Conservation (phyloP, 2,888 invertebrate genomes). For the Nymphalis c-album region DNA sequence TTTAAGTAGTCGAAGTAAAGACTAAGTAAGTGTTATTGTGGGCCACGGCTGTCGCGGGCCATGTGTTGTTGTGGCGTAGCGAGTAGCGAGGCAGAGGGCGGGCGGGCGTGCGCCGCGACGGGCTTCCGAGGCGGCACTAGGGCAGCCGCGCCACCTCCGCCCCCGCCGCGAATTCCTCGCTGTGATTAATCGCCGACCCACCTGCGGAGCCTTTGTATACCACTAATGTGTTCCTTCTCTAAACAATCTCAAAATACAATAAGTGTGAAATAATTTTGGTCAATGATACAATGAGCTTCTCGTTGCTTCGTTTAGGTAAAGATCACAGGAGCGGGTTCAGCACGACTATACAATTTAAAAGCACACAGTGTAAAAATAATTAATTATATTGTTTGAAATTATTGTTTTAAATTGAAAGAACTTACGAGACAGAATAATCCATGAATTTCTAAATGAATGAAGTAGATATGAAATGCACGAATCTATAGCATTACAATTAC, state of each 20-base stretch:
- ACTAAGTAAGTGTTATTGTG: slow-evolving; percentile 24
- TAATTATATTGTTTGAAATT: background rate
- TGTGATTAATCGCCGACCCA: slow-evolving; percentile 77
- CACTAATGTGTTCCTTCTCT: slow-evolving; percentile 46
- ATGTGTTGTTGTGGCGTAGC: slow-evolving; percentile 30
- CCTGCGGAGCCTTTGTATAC: slow-evolving; percentile 77
- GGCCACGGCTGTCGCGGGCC: slow-evolving; percentile 24
- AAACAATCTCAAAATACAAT: slow-evolving; percentile 47
- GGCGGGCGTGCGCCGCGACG: slow-evolving; percentile 65
- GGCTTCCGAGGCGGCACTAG: slow-evolving; percentile 71
- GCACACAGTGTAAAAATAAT: background rate
- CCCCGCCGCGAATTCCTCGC: slow-evolving; percentile 59
- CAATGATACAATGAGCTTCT: slow-evolving; percentile 13
- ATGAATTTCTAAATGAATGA: too few relatives aligned
- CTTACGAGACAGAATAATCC: too few relatives aligned
- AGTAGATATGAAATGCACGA: too few relatives aligned
- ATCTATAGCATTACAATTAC: too few relatives aligned
- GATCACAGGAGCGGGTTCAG: background rate
- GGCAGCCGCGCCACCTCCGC: slow-evolving; percentile 56
- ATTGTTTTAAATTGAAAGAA: too few relatives aligned
- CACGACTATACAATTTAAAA: background rate
- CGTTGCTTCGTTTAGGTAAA: background rate
- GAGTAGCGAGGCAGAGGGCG: slow-evolving; percentile 40
- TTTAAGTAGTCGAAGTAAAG: slow-evolving; percentile 23
- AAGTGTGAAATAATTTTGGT: slow-evolving; percentile 25